These are phyloP conservation scores for Akabosia matsudoensis DNA, from an alignment of 1,140 invertebrate species.

Conservation along the genomic window DNA sequence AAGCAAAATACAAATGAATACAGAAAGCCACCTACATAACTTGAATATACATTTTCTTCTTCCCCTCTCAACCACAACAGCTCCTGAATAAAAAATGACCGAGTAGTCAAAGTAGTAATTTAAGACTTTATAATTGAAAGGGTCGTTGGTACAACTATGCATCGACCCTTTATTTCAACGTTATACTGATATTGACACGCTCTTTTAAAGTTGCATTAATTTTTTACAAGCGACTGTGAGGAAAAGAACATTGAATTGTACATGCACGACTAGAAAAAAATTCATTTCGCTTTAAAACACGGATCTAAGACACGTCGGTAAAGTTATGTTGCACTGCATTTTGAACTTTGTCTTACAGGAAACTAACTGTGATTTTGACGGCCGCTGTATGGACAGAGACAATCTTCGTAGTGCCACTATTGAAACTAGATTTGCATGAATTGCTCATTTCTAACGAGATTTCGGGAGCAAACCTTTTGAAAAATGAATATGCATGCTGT, in stretches of 20 bases:
- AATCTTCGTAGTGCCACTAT: not conserved
- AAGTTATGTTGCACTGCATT: not conserved
- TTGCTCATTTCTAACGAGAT: not conserved
- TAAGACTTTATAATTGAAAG: not conserved
- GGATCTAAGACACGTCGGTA: too few species aligned
- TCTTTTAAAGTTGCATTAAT: too few species aligned
- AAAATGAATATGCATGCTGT: not conserved
- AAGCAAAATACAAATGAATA: too few species aligned
- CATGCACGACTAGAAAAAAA: too few species aligned
- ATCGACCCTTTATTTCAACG: not conserved
- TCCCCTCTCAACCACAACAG: too few species aligned
- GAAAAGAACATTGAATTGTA: too few species aligned
- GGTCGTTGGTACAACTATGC: not conserved
- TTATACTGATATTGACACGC: not conserved
- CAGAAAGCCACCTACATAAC: not conserved
- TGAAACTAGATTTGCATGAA: not conserved
- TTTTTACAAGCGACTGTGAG: too few species aligned
- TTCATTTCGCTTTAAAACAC: too few species aligned
- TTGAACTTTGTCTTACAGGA: not conserved
- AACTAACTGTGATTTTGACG: not conserved
- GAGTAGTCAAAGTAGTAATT: not conserved
- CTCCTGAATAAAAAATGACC: not conserved
- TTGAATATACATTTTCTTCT: not conserved
- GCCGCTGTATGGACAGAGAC: not conserved
- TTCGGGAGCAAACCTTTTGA: not conserved